Evolutionary conservation across 1,140 invertebrate genomes (phyloP).

Genomic region (Leptestheria dahalacensis): DNA sequence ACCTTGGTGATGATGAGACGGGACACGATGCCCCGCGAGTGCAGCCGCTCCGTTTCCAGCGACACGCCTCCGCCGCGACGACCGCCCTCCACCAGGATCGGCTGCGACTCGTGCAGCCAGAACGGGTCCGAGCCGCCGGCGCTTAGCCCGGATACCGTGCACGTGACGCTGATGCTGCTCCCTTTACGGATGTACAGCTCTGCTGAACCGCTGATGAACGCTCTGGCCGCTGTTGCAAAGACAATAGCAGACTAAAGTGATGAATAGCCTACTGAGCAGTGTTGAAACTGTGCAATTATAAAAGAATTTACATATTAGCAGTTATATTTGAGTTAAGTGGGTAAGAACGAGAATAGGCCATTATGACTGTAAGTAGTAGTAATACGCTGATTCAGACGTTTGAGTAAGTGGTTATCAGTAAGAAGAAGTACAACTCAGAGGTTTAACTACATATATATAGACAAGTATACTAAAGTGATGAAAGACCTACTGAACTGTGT

Average conservation of each 20-base stretch:
- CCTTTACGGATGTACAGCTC: constrained; percentile 77
- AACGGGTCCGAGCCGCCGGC: constrained; percentile 57
- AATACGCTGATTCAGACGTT: too few relatives aligned
- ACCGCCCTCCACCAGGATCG: constrained; percentile 64
- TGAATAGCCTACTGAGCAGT: too few relatives aligned
- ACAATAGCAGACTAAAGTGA: background rate
- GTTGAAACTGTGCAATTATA: too few relatives aligned
- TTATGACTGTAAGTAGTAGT: too few relatives aligned
- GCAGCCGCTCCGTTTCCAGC: constrained; percentile 79
- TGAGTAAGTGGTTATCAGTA: too few relatives aligned
- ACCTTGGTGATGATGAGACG: constrained; percentile 76
- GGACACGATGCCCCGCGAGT: constrained; percentile 61
- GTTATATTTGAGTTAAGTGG: too few relatives aligned
- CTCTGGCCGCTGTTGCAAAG: constrained; percentile 54
- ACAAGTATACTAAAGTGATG: too few relatives aligned
- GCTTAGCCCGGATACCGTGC: constrained; percentile 71
- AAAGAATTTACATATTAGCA: too few relatives aligned
- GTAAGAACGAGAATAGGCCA: too few relatives aligned
- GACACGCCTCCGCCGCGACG: constrained; percentile 60
- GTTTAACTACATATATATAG: too few relatives aligned
- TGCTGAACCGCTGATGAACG: constrained; percentile 62
- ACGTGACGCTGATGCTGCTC: constrained; percentile 74
- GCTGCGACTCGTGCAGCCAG: constrained; percentile 59
- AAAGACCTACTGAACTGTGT: too few relatives aligned
- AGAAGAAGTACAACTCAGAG: too few relatives aligned